Conservation (phyloP, 1,140 invertebrate species). For the Brachionus paranguensis region DNA sequence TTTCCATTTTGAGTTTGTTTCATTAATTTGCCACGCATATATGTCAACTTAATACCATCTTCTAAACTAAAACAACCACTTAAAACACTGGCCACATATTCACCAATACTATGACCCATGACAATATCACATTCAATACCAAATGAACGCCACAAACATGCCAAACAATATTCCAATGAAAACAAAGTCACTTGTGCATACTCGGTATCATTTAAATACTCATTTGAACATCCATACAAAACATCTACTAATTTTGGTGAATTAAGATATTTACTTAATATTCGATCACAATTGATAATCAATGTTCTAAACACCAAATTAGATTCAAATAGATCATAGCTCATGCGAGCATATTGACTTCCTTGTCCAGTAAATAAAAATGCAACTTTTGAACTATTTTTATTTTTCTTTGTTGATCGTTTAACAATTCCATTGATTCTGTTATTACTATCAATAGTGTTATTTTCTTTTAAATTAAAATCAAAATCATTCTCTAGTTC, state of each 20-base stretch:
- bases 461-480: background rate
- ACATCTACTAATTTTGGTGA: background rate
- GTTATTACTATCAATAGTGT: background rate
- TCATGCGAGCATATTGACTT: background rate
- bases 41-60: background rate
- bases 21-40: background rate
- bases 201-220: background rate
- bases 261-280: background rate
- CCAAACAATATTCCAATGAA: background rate
- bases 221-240: background rate
- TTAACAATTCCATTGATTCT: background rate
- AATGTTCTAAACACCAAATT: background rate
- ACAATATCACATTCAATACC: background rate
- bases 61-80: background rate
- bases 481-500: background rate
- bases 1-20: background rate
- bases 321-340: background rate
- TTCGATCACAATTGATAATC: background rate
- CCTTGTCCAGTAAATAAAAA: background rate
- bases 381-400: background rate
- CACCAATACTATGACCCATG: conserved; percentile 6
- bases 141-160: background rate
- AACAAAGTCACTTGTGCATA: background rate
- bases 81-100: background rate
- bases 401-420: background rate